Conservation (phyloP, 2,113 vertebrate genomes). For the Capreolus pygargus region DNA sequence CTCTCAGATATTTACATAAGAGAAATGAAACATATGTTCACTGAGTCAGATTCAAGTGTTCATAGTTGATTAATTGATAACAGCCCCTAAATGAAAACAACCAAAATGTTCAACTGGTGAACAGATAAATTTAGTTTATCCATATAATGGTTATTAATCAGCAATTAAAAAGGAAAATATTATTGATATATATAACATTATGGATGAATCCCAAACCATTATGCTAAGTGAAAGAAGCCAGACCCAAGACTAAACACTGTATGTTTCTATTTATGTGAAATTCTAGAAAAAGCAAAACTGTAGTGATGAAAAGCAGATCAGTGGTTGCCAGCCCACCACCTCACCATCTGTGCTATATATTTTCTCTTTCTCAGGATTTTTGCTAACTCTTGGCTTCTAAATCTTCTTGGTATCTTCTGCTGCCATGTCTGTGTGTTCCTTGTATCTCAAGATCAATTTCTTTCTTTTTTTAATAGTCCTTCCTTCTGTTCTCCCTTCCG, state of each 20-base stretch:
- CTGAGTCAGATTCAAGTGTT: not conserved
- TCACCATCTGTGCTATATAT: not conserved
- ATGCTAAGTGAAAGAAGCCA: not conserved
- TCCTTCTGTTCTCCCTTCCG: fast-evolving
- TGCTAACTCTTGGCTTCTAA: not conserved
- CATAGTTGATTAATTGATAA: not conserved
- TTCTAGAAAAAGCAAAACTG: not conserved
- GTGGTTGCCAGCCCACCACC: not conserved
- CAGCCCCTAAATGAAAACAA: not conserved
- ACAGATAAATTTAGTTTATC: not conserved
- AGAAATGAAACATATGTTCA: constrained; percentile 22
- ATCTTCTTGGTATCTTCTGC: not conserved
- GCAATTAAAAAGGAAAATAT: not conserved
- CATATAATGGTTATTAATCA: not conserved
- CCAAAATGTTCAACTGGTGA: not conserved
- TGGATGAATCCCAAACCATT: not conserved
- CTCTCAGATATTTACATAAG: not conserved
- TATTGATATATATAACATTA: not conserved
- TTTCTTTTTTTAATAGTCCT: not conserved
- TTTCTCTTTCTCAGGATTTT: not conserved
- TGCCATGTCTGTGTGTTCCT: not conserved
- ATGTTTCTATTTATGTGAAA: constrained; percentile 5
- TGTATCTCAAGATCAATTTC: not conserved
- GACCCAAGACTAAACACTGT: not conserved
- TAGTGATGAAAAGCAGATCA: not conserved